Evolutionary conservation across 2,797 vertebrate genomes (phyloP).

Genomic region (Mus spretus): DNA sequence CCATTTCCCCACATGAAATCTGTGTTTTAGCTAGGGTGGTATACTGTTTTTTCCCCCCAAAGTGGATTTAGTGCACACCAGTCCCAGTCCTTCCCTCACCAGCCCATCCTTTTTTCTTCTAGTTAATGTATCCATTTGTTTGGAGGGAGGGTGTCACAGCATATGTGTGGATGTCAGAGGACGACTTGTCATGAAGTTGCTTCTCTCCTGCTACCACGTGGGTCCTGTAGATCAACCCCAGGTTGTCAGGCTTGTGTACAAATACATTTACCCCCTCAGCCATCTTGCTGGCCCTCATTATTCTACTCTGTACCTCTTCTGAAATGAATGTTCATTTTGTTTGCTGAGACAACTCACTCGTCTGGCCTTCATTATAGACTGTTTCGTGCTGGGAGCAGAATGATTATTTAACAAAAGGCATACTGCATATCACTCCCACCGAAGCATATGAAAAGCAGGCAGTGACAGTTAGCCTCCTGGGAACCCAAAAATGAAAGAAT

Average conservation of each 20-base stretch:
- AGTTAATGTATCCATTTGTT: not conserved
- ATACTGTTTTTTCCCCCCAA: not conserved
- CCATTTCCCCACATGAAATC: not conserved
- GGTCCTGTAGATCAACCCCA: not conserved
- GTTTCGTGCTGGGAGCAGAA: conserved; percentile 45
- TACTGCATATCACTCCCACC: not conserved
- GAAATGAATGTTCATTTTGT: conserved; percentile 12
- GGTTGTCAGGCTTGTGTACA: not conserved
- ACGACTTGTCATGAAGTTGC: not conserved
- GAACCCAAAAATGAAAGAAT: conserved; percentile 34
- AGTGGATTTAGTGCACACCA: not conserved
- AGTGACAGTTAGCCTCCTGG: not conserved
- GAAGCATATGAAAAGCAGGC: conserved; percentile 33
- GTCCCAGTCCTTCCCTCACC: not conserved
- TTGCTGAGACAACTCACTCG: conserved; percentile 7
- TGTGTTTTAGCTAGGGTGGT: not conserved
- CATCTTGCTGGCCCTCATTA: not conserved
- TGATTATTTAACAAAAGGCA: conserved; percentile 52
- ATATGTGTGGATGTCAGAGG: not conserved
- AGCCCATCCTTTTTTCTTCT: not conserved
- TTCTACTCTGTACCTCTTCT: conserved; percentile 22
- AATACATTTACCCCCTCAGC: not conserved
- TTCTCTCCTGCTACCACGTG: not conserved
- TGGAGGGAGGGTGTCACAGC: not conserved
- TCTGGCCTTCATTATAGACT: conserved; percentile 25